Base-by-base conservation (phyloP, 2,888 invertebrate species). In the Stenotaenia linearis region DNA sequence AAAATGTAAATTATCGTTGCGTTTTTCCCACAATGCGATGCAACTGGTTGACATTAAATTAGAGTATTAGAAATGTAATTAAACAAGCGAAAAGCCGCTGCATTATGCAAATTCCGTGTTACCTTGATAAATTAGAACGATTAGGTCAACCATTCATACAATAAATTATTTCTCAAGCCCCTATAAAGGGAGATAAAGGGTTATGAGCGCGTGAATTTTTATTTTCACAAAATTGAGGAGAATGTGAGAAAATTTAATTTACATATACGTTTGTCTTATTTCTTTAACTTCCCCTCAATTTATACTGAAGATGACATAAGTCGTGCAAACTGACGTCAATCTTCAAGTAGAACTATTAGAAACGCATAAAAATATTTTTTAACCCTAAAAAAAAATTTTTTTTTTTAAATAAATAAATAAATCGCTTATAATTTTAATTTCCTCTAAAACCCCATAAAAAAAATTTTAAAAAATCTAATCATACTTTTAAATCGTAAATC, bases 271-370 rank as follows among this genome's bases (percentile, higher is more conserved):
- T 61, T 61, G 5, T 69, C 3, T 23, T 69, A 10, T 69, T 69
- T n/a, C 69, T 69, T 69, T 69, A 28, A 69, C 25, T 69, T 69
- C 25, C 69, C 18, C n/a, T n/a, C 45, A 12, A n/a, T 45, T 7
- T 61, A 23, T 61, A 69, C 3, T 69, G 15, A 10, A 69, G 69
- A 28, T 23, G 69, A 69, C 69, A 25, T 10, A 28, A 28, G 69
- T 69, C 69, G 69, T 15, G 69, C 28, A 25, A 23, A n/a, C n/a
- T 69, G 69, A 69, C 69, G 69, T 69, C 69, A 69, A 69, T 25
- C 10, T 25, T 69, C 4, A 69, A 69, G 69, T 28, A 28, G 69
- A 69, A 69, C 69, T 28, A 12, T 69, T 23, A 69, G 69, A 69
- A 69, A 28, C 69, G 4, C 23, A 50, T 69, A 69, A 69, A 69